Base-by-base conservation (phyloP, 2,797 vertebrate genomes). In the Ctenopoma kingsleyae region DNA sequence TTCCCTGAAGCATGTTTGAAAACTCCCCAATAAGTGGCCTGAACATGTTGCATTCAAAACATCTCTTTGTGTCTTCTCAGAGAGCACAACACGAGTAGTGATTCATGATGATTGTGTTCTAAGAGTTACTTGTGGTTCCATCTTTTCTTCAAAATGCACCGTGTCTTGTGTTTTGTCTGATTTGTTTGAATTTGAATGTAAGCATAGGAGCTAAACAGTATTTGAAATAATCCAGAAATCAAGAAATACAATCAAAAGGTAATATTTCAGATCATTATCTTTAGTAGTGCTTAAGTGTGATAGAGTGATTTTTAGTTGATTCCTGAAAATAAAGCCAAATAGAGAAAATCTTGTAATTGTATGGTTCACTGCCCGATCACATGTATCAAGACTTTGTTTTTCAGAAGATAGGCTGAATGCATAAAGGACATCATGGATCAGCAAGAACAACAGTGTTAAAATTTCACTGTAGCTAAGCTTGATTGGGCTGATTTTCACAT, bases 31-130 rank as follows among this genome's bases (percentile, higher is more conserved):
- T 48, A 35, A 71, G 35, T 10, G 3, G 77, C 57, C 80, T 30
- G 47, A 66, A 77, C 70, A 60, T 51, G 67, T 69, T 70, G 25
- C 22, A 25, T 60, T 61, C 67, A 53, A n/a, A 7, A 11, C 10
- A 12, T 11, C 32, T 32, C 56, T 67, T 71, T 44, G 55, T 53
- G 41, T 57, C 16, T 38, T 55, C 35, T 62, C 13, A 19, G 19
- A 64, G 51, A 38, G 47, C 58, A 76, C 75, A 81, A 65, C 53
- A 51, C 19, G 11, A 0, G 38, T 8, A 53, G 52, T 85, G 61
- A 79, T 65, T 35, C 69, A 8, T 17, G 36, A 64, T 70, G 36
- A 64, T 70, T 41, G 47, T 51, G 51, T 20, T 47, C 22, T 13
- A 36, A 54, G n/a, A 57, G 44, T 2, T 46, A 44, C 16, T 47